These are phyloP conservation scores for Thunnus albacares DNA, from an alignment of 2,797 vertebrate species.

Conservation along the genomic window DNA sequence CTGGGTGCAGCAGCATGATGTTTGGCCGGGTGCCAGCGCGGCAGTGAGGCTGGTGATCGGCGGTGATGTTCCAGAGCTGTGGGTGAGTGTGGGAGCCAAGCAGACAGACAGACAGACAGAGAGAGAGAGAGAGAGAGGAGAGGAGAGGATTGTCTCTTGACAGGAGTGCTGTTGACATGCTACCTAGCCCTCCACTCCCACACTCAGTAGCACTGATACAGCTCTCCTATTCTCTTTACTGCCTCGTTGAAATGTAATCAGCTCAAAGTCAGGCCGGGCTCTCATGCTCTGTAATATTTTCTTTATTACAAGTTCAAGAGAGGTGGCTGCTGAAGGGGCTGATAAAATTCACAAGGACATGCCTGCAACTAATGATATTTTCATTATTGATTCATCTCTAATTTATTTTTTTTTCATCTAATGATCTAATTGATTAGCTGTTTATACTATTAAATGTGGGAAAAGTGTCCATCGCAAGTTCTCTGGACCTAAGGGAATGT, in stretches of 20 bases:
- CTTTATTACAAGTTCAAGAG: constrained; percentile 28
- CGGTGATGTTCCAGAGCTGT: constrained; percentile 35
- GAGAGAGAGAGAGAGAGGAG: constrained; percentile 28
- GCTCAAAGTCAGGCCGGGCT: constrained; percentile 57
- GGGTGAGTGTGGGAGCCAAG: constrained; percentile 50
- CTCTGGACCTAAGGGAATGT: neutral
- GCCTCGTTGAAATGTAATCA: constrained; percentile 61
- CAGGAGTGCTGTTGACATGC: constrained; percentile 76
- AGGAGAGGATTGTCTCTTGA: constrained; percentile 73
- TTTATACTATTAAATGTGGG: neutral
- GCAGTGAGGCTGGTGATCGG: constrained; percentile 37
- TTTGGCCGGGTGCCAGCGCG: constrained; percentile 44
- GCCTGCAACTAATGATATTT: neutral
- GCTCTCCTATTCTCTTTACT: constrained; percentile 63
- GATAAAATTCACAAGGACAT: neutral
- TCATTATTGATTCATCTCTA: neutral
- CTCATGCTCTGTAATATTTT: constrained; percentile 45
- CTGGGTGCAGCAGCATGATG: constrained; percentile 43
- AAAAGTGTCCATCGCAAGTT: neutral
- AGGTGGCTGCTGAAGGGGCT: constrained; percentile 30
- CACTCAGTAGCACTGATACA: constrained; percentile 59
- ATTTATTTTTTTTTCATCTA: neutral
- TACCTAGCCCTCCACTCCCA: constrained; percentile 70
- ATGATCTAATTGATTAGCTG: neutral
- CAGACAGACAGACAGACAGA: constrained; percentile 19